phyloP scores from a whole-genome alignment of 2,888 invertebrate genomes.

The Lycaena phlaeas region DNA sequence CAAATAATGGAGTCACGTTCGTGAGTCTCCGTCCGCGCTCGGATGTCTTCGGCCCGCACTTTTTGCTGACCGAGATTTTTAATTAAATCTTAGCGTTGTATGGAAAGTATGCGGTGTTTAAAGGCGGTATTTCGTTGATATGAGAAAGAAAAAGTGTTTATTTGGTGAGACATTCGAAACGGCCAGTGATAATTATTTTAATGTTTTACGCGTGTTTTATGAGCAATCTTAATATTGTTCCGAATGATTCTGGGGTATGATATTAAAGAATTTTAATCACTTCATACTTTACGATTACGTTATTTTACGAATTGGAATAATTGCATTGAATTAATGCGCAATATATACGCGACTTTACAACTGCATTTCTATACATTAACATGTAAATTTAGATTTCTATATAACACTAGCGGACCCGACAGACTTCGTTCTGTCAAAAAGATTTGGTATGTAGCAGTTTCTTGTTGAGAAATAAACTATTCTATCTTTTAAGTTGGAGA shows the following conservation, averaged over 20 bases:
- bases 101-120: slow-evolving; percentile 44
- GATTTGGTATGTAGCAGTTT: too few relatives aligned
- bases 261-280: slow-evolving; percentile 2
- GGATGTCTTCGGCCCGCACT: slow-evolving; percentile 37
- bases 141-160: slow-evolving; percentile 6
- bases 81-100: slow-evolving; percentile 64
- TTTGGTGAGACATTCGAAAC: slow-evolving; percentile 6
- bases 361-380: too few relatives aligned
- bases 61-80: slow-evolving; percentile 46
- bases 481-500: too few relatives aligned
- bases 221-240: slow-evolving; percentile 5
- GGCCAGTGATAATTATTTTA: slow-evolving; percentile 2
- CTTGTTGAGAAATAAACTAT: too few relatives aligned
- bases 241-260: not conserved
- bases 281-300: not conserved
- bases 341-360: too few relatives aligned
- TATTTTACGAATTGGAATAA: too few relatives aligned
- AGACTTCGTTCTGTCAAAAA: too few relatives aligned
- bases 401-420: too few relatives aligned
- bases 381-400: too few relatives aligned
- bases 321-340: too few relatives aligned
- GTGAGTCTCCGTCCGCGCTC: slow-evolving; percentile 31
- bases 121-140: slow-evolving; percentile 19
- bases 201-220: slow-evolving; percentile 8
- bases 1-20: slow-evolving; percentile 20